phyloP scores from a whole-genome alignment of 2,113 vertebrate genomes.

The Muntiacus reevesi region DNA sequence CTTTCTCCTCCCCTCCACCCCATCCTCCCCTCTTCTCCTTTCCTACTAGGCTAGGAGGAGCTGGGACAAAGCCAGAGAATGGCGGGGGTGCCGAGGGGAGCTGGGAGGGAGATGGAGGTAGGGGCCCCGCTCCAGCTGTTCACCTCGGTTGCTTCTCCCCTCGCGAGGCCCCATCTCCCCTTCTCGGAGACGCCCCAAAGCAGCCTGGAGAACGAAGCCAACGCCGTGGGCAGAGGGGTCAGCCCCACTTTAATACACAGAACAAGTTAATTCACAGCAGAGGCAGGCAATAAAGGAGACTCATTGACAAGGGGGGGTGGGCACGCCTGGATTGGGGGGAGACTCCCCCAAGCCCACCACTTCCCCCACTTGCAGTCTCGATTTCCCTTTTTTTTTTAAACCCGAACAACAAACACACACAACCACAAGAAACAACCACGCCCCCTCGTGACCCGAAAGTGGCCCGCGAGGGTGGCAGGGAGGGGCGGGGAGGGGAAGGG shows the following conservation, averaged over 20 bases:
- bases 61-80: slow-evolving; percentile 84
- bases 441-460: slow-evolving; percentile 52
- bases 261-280: slow-evolving; percentile 78
- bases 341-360: slow-evolving; percentile 35
- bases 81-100: background rate
- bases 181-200: slow-evolving; percentile 11
- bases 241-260: slow-evolving; percentile 79
- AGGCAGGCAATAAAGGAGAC: slow-evolving; percentile 78
- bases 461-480: slow-evolving; percentile 29
- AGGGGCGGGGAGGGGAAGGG: background rate
- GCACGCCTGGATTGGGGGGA: slow-evolving; percentile 18
- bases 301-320: slow-evolving; percentile 21
- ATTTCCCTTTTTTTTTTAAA: slow-evolving; percentile 55
- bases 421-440: slow-evolving; percentile 72
- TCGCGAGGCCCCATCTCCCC: background rate
- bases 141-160: background rate
- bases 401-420: slow-evolving; percentile 77
- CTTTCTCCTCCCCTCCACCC: slow-evolving; percentile 74
- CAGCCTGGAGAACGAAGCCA: slow-evolving; percentile 36
- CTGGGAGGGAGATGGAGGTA: background rate
- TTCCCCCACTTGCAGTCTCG: slow-evolving; percentile 60
- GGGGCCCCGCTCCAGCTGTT: slow-evolving; percentile 29
- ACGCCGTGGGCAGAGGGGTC: slow-evolving; percentile 33
- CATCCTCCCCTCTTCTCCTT: slow-evolving; percentile 82
- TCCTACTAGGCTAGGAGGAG: slow-evolving; percentile 84